A percentile compares a stretch with the other conserved stretches of the same genome.
Evolutionary conservation across 2,113 vertebrate species (phyloP).

Genomic region (Aptenodytes forsteri): DNA sequence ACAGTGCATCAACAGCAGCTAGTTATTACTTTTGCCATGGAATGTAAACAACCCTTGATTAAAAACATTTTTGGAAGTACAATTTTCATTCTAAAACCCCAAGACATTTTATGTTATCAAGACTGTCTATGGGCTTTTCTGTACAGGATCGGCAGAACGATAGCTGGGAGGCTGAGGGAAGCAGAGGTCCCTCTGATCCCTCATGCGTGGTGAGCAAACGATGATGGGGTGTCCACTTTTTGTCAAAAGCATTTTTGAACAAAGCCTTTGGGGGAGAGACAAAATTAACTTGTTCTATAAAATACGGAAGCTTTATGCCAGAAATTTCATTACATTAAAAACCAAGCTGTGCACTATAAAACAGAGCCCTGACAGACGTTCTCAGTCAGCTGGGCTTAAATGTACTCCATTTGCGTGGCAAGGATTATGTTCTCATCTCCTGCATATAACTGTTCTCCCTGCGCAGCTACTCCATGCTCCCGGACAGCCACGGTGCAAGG

Average conservation of each 20-base stretch:
- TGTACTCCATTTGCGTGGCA: background rate
- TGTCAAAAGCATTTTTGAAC: background rate
- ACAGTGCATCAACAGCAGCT: background rate
- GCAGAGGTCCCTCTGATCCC: background rate
- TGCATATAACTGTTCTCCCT: background rate
- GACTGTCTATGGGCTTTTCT: background rate
- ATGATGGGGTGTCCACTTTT: rapidly evolving
- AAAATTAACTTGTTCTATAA: background rate
- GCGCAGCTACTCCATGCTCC: background rate
- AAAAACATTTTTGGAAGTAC: background rate
- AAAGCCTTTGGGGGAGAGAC: background rate
- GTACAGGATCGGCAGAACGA: background rate
- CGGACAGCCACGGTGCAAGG: background rate
- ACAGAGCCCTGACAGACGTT: background rate
- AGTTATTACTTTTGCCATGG: background rate
- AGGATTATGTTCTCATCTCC: background rate
- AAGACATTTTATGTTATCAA: background rate
- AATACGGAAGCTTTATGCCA: background rate
- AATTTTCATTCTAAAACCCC: background rate
- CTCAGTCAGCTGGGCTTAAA: background rate
- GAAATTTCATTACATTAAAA: background rate
- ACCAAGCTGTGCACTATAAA: background rate
- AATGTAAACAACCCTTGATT: background rate
- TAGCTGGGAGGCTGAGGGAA: background rate
- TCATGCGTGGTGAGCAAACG: rapidly evolving